Evolutionary conservation across 1,140 invertebrate genomes (phyloP), one percentile per base, ranked within the genome.

Genomic region (Artemia franciscana): DNA sequence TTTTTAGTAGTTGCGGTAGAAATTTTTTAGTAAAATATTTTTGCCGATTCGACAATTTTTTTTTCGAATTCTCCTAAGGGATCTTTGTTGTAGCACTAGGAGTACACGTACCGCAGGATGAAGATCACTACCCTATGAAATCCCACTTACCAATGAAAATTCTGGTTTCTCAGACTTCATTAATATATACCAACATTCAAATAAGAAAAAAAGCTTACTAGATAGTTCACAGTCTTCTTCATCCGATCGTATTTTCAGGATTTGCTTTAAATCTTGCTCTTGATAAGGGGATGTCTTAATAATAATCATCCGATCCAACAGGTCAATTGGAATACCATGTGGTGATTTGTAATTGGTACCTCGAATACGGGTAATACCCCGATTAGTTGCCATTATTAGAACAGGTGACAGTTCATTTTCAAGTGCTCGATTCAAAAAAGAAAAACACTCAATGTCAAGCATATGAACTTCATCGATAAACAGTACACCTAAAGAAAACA

Each of bases 401-500:
- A 98, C 84, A 0, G 95, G 95, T 0, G 94, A 86, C 80, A 97
- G 93, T 69, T 98, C 94, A 66, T 87, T 88, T 71, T 99, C 95
- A 24, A 99, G 73, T 0, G 93, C 93, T 58, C 94, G 80, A 76
- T 98, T 98, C 0, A 98, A 73, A 72, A 91, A 99, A 0, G 93
- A 97, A 75, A 98, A 98, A 71, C 94, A 98, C 72, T 98, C 94
- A 59, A 98, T 91, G 69, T 98, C 95, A 64, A 99, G 74, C 93
- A 98, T 98, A 70, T 98, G 95, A 0, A 91, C 91, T 79, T 88
- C 78, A 67, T 78, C 77, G 65, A 79, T 74, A 66, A 78, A 78
- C 58, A 79, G 12, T 3, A 51, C 39, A 51, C 39, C 39, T 51
- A 18, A 51, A 51, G n/a, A n/a, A n/a, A n/a, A n/a, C n/a, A n/a